Conservation (phyloP, 1,140 invertebrate species). For the Hylaeus anthracinus region DNA sequence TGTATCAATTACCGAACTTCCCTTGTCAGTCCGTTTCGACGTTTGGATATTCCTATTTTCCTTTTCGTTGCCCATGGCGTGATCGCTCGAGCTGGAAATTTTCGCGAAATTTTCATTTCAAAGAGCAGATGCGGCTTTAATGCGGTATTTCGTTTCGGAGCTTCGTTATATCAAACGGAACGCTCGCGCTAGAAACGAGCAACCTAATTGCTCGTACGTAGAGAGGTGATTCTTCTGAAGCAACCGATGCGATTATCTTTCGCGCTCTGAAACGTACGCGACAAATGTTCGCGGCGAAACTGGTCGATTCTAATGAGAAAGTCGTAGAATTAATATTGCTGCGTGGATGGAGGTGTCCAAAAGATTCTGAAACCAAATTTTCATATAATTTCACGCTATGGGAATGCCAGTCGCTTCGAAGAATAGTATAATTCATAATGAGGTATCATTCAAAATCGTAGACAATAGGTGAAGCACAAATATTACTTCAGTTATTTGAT, state of each 20-base stretch:
- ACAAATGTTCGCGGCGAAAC: too few relatives aligned
- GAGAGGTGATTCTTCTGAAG: not conserved
- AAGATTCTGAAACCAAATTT: too few relatives aligned
- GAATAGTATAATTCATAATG: too few relatives aligned
- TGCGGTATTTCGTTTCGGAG: slow-evolving; percentile 2
- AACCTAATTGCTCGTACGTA: not conserved
- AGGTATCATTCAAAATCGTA: too few relatives aligned
- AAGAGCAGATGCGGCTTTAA: not conserved
- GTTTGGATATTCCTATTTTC: slow-evolving; percentile 23
- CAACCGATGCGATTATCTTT: not conserved
- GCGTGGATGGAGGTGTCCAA: too few relatives aligned
- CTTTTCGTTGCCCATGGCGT: not conserved
- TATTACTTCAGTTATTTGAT: too few relatives aligned
- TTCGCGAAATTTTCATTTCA: slow-evolving; percentile 5
- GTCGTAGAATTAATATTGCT: too few relatives aligned
- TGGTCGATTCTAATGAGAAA: too few relatives aligned
- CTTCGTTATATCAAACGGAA: not conserved
- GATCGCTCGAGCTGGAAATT: slow-evolving; percentile 14
- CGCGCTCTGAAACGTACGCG: not conserved
- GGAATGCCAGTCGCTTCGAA: too few relatives aligned
- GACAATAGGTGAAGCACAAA: too few relatives aligned
- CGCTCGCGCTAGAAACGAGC: not conserved
- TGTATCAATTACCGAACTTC: too few relatives aligned
- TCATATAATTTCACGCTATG: too few relatives aligned
- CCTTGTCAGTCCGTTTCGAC: not conserved